Percentiles rank a stretch among this genome's conserved stretches.
phyloP scores from a whole-genome alignment of 2,113 vertebrate genomes.

The Eudorcas thomsonii region DNA sequence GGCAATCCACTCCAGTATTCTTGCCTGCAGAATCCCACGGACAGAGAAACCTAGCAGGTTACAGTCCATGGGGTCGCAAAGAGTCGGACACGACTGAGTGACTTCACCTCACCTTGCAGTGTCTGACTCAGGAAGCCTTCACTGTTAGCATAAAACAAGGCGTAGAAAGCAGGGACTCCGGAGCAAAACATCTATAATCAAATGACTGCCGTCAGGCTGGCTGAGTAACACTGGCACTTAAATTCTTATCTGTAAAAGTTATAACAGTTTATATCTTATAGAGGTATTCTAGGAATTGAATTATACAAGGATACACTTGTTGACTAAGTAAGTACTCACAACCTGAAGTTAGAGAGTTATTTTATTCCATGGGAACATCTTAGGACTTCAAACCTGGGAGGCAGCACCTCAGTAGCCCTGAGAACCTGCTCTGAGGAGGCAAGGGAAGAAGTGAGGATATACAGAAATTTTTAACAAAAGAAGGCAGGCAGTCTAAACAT shows the following conservation, averaged over 20 bases:
- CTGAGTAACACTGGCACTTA: not conserved
- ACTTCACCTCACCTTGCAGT: too few relatives aligned
- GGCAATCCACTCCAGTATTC: too few relatives aligned
- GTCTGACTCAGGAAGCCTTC: not conserved
- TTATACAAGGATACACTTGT: not conserved
- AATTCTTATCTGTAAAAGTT: not conserved
- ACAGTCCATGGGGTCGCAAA: too few relatives aligned
- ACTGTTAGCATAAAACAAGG: not conserved
- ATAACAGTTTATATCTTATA: not conserved
- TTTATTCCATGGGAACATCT: not conserved
- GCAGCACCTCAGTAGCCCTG: not conserved
- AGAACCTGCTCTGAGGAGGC: not conserved
- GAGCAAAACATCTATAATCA: not conserved
- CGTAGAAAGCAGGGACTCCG: not conserved
- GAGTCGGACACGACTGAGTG: too few relatives aligned
- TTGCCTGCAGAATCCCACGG: too few relatives aligned
- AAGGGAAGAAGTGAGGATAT: not conserved
- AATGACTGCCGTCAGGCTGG: not conserved
- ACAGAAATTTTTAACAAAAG: not conserved
- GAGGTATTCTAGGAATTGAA: not conserved
- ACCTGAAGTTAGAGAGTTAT: not conserved
- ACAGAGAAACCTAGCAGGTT: too few relatives aligned
- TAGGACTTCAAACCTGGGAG: not conserved
- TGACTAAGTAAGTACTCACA: not conserved
- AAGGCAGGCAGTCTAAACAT: not conserved